Evolutionary conservation across 2,888 invertebrate species (phyloP).

Genomic region (Agrotis segetum): DNA sequence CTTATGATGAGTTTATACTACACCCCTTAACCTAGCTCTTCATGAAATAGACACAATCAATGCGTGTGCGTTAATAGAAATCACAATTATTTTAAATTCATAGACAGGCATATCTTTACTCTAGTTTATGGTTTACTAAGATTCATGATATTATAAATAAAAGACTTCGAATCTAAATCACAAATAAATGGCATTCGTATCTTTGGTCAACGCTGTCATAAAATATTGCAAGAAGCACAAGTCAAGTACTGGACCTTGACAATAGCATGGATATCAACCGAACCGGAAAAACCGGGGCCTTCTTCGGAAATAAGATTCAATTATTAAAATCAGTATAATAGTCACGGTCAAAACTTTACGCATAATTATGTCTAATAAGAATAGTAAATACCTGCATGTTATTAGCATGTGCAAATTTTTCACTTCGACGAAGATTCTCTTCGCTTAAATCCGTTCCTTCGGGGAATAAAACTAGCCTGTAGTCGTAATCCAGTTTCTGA

Average conservation of each 20-base stretch:
- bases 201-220: background rate
- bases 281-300: conserved; percentile 35
- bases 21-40: background rate
- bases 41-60: too few relatives aligned
- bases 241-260: conserved; percentile 30
- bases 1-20: background rate
- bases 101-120: background rate
- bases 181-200: background rate
- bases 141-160: conserved; percentile 4
- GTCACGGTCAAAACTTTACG: conserved; percentile 41
- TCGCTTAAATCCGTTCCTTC: conserved; percentile 96
- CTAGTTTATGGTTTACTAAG: background rate
- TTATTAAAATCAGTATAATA: conserved; percentile 5
- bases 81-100: background rate
- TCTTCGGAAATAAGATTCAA: conserved; percentile 28
- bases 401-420: conserved; percentile 93
- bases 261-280: conserved; percentile 21
- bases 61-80: conserved; percentile 1
- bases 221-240: conserved; percentile 18
- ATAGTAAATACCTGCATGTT: conserved; percentile 90
- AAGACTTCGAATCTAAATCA: conserved; percentile 2
- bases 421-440: conserved; percentile 93
- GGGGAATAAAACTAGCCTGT: conserved; percentile 95
- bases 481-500: conserved; percentile 91
- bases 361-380: background rate